Evolutionary conservation across 2,888 invertebrate species (phyloP).

Genomic region (Andrena praecox): DNA sequence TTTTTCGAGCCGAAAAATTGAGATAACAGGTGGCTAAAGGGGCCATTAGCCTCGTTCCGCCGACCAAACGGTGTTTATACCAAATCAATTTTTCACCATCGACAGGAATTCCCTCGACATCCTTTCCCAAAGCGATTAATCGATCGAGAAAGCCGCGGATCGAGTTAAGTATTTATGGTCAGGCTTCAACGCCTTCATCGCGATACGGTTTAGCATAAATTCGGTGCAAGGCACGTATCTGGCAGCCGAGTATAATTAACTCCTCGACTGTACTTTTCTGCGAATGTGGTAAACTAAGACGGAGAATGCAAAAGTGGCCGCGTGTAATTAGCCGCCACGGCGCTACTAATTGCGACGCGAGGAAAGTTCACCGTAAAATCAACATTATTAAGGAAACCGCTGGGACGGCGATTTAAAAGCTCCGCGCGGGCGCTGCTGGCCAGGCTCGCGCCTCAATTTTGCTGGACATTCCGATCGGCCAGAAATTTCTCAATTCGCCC

Average conservation of each 20-base stretch:
- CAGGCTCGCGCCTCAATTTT: background rate
- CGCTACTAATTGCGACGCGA: constrained; percentile 37
- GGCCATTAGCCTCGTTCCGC: too few species aligned
- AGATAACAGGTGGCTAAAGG: too few species aligned
- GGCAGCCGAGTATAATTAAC: constrained; percentile 9
- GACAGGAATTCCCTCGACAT: background rate
- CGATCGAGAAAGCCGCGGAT: background rate
- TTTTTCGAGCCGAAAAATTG: constrained; percentile 12
- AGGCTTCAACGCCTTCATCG: background rate
- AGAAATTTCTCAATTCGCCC: background rate
- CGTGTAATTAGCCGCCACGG: constrained; percentile 33
- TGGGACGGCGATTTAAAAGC: background rate
- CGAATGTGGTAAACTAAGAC: background rate
- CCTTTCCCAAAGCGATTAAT: background rate
- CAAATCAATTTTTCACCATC: background rate
- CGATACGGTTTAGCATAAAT: constrained; percentile 14
- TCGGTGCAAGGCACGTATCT: background rate
- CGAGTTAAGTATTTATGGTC: constrained; percentile 26
- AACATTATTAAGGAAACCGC: constrained; percentile 33
- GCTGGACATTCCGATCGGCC: background rate
- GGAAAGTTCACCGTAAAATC: constrained; percentile 38
- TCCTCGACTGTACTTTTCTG: background rate
- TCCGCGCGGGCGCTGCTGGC: background rate
- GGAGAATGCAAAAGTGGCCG: background rate
- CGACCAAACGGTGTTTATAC: background rate